Conservation (phyloP, 2,797 vertebrate genomes). For the Hoplostethus atlanticus region DNA sequence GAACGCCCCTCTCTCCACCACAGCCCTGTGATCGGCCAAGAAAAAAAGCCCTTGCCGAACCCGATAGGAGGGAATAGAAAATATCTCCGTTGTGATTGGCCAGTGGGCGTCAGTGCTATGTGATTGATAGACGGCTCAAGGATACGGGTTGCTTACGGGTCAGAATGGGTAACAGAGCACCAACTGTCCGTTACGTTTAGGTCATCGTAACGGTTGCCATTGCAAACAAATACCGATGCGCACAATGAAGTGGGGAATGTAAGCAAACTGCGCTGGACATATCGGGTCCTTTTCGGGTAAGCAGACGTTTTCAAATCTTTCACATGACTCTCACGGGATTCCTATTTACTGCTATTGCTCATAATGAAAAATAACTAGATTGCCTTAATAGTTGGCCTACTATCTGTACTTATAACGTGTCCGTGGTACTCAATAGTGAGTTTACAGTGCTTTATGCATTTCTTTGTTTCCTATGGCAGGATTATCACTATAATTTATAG, state of each 20-base stretch:
- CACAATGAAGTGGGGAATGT: not conserved
- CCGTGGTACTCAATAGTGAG: no score
- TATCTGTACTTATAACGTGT: no score
- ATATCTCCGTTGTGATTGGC: slow-evolving; percentile 27
- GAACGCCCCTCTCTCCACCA: no score
- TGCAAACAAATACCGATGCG: not conserved
- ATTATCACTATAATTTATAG: no score
- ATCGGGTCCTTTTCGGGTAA: slow-evolving; percentile 49
- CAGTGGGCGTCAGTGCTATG: not conserved
- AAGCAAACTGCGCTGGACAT: not conserved
- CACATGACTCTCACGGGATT: slow-evolving; percentile 47
- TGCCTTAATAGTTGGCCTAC: no score
- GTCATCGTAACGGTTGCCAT: not conserved
- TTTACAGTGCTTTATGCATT: no score
- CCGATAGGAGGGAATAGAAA: not conserved
- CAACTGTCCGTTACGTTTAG: no score
- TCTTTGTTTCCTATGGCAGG: no score
- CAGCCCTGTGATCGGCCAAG: slow-evolving; percentile 35
- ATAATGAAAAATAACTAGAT: no score
- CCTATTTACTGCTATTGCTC: not conserved
- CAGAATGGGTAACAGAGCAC: not conserved
- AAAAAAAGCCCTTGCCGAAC: rapidly evolving
- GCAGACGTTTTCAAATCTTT: not conserved
- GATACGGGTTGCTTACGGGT: slow-evolving; percentile 27
- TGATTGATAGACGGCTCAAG: slow-evolving; percentile 32